Percentiles rank a stretch among this genome's conserved stretches.
These are phyloP conservation scores for Eueremaeus valkanovi DNA, from an alignment of 2,888 invertebrate species.

Conservation along the genomic window DNA sequence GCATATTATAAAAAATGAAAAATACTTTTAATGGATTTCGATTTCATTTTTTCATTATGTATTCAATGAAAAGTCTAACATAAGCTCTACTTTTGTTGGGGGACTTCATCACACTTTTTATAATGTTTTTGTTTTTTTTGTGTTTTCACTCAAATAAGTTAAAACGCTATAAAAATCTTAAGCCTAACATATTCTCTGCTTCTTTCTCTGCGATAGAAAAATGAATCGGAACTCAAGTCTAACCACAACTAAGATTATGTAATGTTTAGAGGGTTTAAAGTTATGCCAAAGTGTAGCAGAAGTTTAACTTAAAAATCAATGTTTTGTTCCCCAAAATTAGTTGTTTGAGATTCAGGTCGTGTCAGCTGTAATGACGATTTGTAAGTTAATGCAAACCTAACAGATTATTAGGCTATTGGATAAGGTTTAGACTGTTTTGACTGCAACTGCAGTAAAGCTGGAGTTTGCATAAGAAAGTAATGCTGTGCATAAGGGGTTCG, in stretches of 20 bases:
- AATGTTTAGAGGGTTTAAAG: no score
- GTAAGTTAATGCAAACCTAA: not conserved
- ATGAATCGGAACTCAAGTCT: no score
- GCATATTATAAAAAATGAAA: slow-evolving; percentile 27
- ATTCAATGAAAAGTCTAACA: not conserved
- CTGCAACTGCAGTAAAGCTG: slow-evolving; percentile 18
- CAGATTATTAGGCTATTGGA: not conserved
- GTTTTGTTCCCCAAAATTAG: not conserved
- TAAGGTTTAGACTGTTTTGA: slow-evolving; percentile 15
- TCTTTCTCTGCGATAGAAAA: no score
- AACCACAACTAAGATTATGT: not conserved
- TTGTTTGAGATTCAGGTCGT: slow-evolving; percentile 9
- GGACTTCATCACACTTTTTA: not conserved
- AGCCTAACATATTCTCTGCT: not conserved
- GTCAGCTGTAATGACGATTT: slow-evolving; percentile 16
- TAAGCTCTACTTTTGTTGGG: not conserved
- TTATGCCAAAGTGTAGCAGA: not conserved
- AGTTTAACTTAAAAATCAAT: not conserved
- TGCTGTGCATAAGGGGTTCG: slow-evolving; percentile 21
- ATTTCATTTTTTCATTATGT: slow-evolving; percentile 6
- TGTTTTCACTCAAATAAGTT: slow-evolving; percentile 2
- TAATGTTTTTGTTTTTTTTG: slow-evolving; percentile 4
- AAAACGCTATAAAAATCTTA: not conserved
- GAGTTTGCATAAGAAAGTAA: slow-evolving; percentile 4
- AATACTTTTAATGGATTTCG: slow-evolving; percentile 20